Evolutionary conservation across 92 coral and sea anemone genomes (phyloP).

Genomic region (Epizoanthus ramosus): DNA sequence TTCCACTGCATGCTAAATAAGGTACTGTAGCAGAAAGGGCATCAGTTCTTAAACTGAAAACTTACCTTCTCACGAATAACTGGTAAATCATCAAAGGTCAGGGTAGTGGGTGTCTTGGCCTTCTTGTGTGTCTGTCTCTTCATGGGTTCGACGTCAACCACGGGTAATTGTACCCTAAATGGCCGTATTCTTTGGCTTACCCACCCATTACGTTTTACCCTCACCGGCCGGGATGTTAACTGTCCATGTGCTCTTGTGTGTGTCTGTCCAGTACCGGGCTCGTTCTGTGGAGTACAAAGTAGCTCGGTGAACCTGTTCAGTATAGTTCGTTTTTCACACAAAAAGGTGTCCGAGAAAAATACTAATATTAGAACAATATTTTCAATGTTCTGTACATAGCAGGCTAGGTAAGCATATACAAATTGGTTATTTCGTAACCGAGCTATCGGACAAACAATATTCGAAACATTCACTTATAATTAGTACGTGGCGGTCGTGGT

Average conservation of each 20-base stretch:
- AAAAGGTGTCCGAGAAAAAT: no score
- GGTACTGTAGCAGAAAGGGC: no score
- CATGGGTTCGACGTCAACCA: constrained; percentile 52
- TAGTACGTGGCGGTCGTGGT: no score
- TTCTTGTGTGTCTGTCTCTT: constrained; percentile 42
- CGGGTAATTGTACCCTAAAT: constrained; percentile 76
- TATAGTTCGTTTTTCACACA: no score
- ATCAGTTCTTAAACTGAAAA: not conserved
- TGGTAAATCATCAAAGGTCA: constrained; percentile 88
- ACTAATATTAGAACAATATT: no score
- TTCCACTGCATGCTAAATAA: no score
- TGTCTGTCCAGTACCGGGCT: constrained; percentile 37
- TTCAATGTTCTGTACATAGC: no score
- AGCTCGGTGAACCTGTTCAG: no score
- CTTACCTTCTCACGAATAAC: constrained; percentile 89
- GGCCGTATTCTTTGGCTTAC: constrained; percentile 81
- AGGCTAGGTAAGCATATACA: no score
- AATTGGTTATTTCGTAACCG: no score
- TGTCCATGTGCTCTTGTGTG: constrained; percentile 25
- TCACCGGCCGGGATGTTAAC: constrained; percentile 15
- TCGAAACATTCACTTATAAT: no score
- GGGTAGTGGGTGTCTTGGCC: constrained; percentile 30
- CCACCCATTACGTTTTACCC: constrained; percentile 80
- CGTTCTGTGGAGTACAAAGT: constrained; percentile 19
- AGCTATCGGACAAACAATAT: no score